phyloP scores from a whole-genome alignment of 2,797 vertebrate genomes.

The Ctenosaura bakeri region DNA sequence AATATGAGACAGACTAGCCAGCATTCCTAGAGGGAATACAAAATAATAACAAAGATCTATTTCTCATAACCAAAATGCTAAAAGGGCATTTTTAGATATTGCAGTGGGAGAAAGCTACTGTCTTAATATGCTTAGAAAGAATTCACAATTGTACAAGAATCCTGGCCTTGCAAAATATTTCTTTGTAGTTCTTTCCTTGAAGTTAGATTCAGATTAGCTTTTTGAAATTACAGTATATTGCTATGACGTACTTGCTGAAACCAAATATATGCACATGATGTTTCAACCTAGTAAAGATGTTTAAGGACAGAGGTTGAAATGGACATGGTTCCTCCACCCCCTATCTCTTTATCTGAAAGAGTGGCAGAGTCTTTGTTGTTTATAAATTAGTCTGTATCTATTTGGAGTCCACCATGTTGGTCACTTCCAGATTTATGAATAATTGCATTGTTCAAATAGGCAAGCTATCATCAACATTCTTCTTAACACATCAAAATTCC shows the following conservation, averaged over 20 bases:
- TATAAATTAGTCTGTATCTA: no score
- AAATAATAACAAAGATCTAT: neutral
- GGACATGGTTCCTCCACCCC: no score
- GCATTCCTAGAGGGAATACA: neutral
- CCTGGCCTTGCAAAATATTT: fast-evolving
- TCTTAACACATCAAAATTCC: no score
- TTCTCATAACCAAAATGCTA: slow-evolving; percentile 15
- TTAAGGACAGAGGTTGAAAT: neutral
- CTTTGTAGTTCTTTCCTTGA: slow-evolving; percentile 29
- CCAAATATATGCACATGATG: neutral
- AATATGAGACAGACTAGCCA: neutral
- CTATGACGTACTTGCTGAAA: slow-evolving; percentile 19
- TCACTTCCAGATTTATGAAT: no score
- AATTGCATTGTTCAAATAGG: no score
- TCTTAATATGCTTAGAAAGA: slow-evolving; percentile 32
- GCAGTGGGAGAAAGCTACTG: neutral
- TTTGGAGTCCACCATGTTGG: no score
- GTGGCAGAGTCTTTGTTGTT: no score
- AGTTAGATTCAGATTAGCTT: slow-evolving; percentile 50
- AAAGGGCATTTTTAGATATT: slow-evolving; percentile 36
- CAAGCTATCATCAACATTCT: no score
- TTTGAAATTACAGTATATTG: slow-evolving; percentile 59
- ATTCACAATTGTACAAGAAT: neutral
- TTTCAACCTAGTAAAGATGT: neutral
- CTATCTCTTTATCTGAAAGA: no score